Base-by-base conservation (phyloP, 2,888 invertebrate genomes). In the Polyploca ridens region DNA sequence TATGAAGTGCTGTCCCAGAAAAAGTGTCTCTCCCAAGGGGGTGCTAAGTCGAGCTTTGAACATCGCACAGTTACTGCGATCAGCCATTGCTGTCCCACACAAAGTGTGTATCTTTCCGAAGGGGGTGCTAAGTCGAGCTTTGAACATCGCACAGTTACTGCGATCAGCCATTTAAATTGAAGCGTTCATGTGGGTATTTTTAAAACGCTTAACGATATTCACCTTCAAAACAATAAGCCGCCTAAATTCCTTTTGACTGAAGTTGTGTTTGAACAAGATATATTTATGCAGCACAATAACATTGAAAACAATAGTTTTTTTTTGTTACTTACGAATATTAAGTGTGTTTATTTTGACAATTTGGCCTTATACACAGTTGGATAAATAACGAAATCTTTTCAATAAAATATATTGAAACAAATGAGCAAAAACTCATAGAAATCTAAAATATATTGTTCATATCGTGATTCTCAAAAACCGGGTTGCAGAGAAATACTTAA, bases 131-230 rank as follows among this genome's bases (percentile, higher is more conserved):
- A 13, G 0, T 16, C n/a, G 38, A 10, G 13, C 59, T 13, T 35
- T 8, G 0, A 6, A 16, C n/a, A 7, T 13, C 33, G 13, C 7
- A 58, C 33, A 33, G 33, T 33, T 33, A 11, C n/a, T 16, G 60
- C 35, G 33, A 60, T 35, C 16, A 60, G n/a, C 6, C 16, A 49
- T 64, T 38, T 65, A 62, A 66, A 63, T 70, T 62, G 63, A 65
- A 63, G 57, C 66, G 70, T 64, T 90, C 92, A 92, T 92, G 92
- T 92, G 92, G 92, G 92, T 88, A 82, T 91, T 92, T 92, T 92
- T 92, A 91, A 90, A 88, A 57, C 8, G 46, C 49, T 60, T 57
- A 14, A 57, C 41, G 41, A 61, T 10, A 60, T 35, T 35, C 10
- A 59, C 63, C 63, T 63, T 60, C 57, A 62, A 60, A 33, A 35